Evolutionary conservation across 1,140 invertebrate genomes (phyloP).

Genomic region (Cecropterus lyciades): DNA sequence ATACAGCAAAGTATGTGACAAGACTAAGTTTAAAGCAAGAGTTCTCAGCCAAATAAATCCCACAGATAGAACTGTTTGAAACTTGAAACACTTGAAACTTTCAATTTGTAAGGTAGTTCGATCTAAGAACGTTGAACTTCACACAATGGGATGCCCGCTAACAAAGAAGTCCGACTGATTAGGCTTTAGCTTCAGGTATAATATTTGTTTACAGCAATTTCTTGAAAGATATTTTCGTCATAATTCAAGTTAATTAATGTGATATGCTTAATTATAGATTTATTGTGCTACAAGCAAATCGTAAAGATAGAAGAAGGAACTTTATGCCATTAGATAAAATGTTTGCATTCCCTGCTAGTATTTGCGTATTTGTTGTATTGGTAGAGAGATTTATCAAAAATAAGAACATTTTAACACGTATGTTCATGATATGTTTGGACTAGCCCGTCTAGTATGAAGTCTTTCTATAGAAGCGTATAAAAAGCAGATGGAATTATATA

Average conservation of each 20-base stretch:
- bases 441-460: too few species aligned
- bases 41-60: constrained; percentile 52
- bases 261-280: background rate
- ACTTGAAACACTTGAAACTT: constrained; percentile 51
- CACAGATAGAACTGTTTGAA: constrained; percentile 53
- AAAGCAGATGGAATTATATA: too few species aligned
- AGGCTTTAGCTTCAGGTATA: constrained; percentile 9
- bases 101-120: constrained; percentile 51
- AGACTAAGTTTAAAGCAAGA: constrained; percentile 40
- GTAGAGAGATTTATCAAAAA: too few species aligned
- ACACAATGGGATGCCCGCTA: constrained; percentile 8
- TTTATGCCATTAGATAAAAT: too few species aligned
- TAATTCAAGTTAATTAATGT: background rate
- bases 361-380: too few species aligned
- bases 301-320: too few species aligned
- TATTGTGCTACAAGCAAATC: too few species aligned
- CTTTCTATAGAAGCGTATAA: too few species aligned
- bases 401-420: too few species aligned
- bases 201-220: background rate
- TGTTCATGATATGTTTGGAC: too few species aligned
- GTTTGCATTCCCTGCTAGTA: too few species aligned
- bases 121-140: constrained; percentile 39
- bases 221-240: background rate
- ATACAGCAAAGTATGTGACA: constrained; percentile 41
- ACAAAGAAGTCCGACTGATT: constrained; percentile 15